Conservation (phyloP, 2,888 invertebrate species). For the Drosophila longiperda region DNA sequence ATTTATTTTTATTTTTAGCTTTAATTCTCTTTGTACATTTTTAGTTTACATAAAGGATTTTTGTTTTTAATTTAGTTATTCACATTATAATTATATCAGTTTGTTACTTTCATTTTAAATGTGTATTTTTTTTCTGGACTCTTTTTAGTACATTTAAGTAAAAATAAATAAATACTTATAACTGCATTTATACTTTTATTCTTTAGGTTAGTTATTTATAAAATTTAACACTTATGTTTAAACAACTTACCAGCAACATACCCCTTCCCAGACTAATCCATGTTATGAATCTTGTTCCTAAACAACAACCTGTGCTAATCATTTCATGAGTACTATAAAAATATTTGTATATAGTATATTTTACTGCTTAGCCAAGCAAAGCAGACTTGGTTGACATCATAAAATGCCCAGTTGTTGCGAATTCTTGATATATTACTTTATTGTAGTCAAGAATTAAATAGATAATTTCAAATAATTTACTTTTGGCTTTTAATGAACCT, state of each 20-base stretch:
- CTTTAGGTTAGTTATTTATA: neutral
- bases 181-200: neutral
- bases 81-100: neutral
- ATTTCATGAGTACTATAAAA: neutral
- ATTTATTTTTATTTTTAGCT: neutral
- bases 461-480: constrained; percentile 74
- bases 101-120: neutral
- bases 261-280: neutral
- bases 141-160: neutral
- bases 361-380: constrained; percentile 12
- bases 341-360: neutral
- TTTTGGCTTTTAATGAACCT: constrained; percentile 66
- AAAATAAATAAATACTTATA: neutral
- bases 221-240: neutral
- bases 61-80: neutral
- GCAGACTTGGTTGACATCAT: constrained; percentile 46
- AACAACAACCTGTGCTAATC: neutral
- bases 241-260: neutral
- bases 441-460: constrained; percentile 48
- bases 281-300: neutral
- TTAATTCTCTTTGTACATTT: neutral
- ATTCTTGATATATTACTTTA: constrained; percentile 9
- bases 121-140: neutral
- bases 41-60: neutral
- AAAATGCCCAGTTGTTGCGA: constrained; percentile 32